Base-by-base conservation (phyloP, 2,113 vertebrate genomes). In the Microtus montanus region DNA sequence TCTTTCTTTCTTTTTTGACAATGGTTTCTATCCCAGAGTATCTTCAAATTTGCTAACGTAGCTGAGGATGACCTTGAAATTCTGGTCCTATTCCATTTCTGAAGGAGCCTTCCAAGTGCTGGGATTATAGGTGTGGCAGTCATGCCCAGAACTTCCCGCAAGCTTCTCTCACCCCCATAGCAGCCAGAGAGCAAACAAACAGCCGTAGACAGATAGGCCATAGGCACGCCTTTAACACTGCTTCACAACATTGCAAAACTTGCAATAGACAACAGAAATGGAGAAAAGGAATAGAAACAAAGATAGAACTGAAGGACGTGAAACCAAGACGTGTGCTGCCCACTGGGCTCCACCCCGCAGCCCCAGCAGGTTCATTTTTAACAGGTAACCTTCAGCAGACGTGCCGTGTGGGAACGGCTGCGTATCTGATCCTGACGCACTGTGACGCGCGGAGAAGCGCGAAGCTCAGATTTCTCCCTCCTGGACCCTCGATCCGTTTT, bases 401-500 rank as follows among this genome's bases (percentile, higher is more conserved):
- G 11, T 89, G 30, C 58, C 10, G 5, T 52, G 30, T 64, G 52
- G 84, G 54, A 85, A 35, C 11, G 3, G 30, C 47, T 92, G 24
- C 30, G 0, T 22, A 24, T 19, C 4, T 47, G 54, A 41, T 49
- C 44, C 68, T 20, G 6, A 66, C 0, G 0, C 3, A 38, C 79
- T 30, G 1, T 33, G 61, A 71, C 0, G 0, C 12, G 26, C n/a
- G 20, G 61, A 49, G 44, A 35, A 7, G 33, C 38, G 28, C 5
- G 41, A n/a, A 61, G 30, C 87, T 78, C 49, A 68, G 66, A 83
- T 93, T 95, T 93, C 90, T 38, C 3, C 84, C 88, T 49, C 28
- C 10, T 33, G 49, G 71, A 91, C 35, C 28, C 44, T 41, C 10
- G 33, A 35, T 83, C 52, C 73, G 75, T 95, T 84, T 77, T 64